Conservation (phyloP, 2,888 invertebrate genomes). For the Colletes collaris region DNA sequence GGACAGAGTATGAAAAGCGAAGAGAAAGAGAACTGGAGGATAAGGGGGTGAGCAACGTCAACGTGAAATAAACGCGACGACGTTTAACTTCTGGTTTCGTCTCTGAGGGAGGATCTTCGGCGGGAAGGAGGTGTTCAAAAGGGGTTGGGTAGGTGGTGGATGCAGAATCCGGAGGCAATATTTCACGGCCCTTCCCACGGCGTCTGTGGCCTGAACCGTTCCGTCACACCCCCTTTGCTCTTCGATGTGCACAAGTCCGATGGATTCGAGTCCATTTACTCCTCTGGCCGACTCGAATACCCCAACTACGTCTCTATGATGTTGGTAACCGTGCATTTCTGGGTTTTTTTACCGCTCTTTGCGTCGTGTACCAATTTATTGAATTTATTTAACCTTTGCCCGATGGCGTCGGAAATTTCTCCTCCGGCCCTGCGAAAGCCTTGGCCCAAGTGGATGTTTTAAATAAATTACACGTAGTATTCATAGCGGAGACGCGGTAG, state of each 20-base stretch:
- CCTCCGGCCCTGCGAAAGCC: too few species aligned
- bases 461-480: too few species aligned
- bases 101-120: slow-evolving; percentile 44
- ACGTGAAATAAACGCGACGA: slow-evolving; percentile 68
- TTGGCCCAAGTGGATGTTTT: too few species aligned
- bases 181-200: slow-evolving; percentile 64
- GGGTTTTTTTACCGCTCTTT: neutral
- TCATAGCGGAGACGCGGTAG: too few species aligned
- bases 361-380: too few species aligned
- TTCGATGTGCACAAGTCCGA: slow-evolving; percentile 54
- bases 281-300: slow-evolving; percentile 43
- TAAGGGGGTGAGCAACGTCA: slow-evolving; percentile 53
- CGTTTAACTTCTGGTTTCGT: slow-evolving; percentile 70
- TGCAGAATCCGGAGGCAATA: slow-evolving; percentile 70
- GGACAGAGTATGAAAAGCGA: slow-evolving; percentile 3
- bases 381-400: too few species aligned
- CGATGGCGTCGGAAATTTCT: too few species aligned
- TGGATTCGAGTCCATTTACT: slow-evolving; percentile 63
- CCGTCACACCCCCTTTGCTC: slow-evolving; percentile 44
- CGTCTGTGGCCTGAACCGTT: slow-evolving; percentile 49
- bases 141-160: slow-evolving; percentile 46
- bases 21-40: slow-evolving; percentile 16
- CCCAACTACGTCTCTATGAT: slow-evolving; percentile 6
- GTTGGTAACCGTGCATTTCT: neutral
- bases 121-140: slow-evolving; percentile 49